Conservation (phyloP, 2,113 vertebrate genomes). For the Varanus salvator region DNA sequence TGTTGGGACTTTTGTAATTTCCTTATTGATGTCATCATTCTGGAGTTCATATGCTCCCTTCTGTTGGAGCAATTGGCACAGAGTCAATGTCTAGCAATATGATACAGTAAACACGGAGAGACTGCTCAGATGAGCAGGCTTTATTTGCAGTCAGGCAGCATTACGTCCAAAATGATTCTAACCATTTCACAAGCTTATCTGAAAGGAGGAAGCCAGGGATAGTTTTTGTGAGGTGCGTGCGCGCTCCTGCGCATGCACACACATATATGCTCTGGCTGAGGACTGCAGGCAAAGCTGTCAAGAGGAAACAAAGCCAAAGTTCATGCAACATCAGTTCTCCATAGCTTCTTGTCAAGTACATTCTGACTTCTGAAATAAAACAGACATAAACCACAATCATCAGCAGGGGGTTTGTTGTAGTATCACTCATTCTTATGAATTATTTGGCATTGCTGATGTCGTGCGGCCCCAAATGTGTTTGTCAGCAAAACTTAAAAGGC, state of each 20-base stretch:
- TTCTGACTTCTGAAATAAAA: not conserved
- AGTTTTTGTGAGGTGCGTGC: not conserved
- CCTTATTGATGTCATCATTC: constrained; percentile 83
- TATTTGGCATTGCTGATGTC: not conserved
- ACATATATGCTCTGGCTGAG: accelerated
- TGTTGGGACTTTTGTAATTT: constrained; percentile 84
- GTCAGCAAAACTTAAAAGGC: accelerated
- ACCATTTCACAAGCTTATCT: constrained; percentile 58
- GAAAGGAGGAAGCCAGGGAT: constrained; percentile 40
- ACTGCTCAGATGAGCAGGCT: constrained; percentile 79
- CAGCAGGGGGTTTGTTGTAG: not conserved
- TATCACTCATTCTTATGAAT: not conserved
- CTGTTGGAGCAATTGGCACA: constrained; percentile 74
- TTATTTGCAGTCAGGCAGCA: constrained; percentile 71
- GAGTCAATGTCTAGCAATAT: constrained; percentile 74
- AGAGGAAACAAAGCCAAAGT: constrained; percentile 9
- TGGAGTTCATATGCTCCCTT: constrained; percentile 73
- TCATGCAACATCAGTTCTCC: constrained; percentile 45
- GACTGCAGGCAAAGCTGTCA: constrained; percentile 7
- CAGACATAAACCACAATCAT: not conserved
- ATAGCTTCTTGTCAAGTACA: accelerated
- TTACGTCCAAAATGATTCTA: constrained; percentile 63
- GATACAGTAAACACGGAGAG: constrained; percentile 75
- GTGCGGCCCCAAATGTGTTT: not conserved
- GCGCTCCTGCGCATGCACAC: not conserved